A percentile compares a stretch with the other conserved stretches of the same genome.
Evolutionary conservation across 2,888 invertebrate genomes (phyloP).

Genomic region (Axea sp.): DNA sequence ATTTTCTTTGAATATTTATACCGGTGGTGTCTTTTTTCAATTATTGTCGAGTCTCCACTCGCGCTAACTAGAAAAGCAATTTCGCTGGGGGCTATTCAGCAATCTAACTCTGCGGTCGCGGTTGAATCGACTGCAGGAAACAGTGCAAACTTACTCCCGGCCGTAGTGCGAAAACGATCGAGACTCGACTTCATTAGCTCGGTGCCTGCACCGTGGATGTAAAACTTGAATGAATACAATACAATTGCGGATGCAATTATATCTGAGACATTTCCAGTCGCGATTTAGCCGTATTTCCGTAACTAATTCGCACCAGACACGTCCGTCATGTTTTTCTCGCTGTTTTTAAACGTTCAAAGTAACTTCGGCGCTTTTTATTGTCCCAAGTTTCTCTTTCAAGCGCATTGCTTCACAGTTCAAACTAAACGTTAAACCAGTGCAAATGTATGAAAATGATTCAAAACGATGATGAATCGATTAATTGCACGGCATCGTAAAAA

Average conservation of each 20-base stretch:
- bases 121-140: slow-evolving; percentile 55
- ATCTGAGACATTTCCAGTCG: slow-evolving; percentile 31
- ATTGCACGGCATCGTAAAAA: too few relatives aligned
- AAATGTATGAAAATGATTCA: too few relatives aligned
- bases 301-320: slow-evolving; percentile 18
- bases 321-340: too few relatives aligned
- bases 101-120: slow-evolving; percentile 55
- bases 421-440: too few relatives aligned
- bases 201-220: slow-evolving; percentile 31
- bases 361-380: too few relatives aligned
- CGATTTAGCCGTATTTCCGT: slow-evolving; percentile 10
- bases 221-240: slow-evolving; percentile 55
- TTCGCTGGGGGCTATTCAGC: slow-evolving; percentile 48
- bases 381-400: too few relatives aligned
- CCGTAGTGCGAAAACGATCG: slow-evolving; percentile 44
- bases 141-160: slow-evolving; percentile 39
- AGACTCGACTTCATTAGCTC: slow-evolving; percentile 55
- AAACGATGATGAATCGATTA: too few relatives aligned
- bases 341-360: too few relatives aligned
- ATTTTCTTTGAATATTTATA: slow-evolving; percentile 43
- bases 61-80: slow-evolving; percentile 56
- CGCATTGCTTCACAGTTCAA: too few relatives aligned
- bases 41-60: slow-evolving; percentile 15
- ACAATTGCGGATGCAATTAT: slow-evolving; percentile 45
- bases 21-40: slow-evolving; percentile 22